phyloP scores from a whole-genome alignment of 2,113 vertebrate genomes.

The Numenius arquata region DNA sequence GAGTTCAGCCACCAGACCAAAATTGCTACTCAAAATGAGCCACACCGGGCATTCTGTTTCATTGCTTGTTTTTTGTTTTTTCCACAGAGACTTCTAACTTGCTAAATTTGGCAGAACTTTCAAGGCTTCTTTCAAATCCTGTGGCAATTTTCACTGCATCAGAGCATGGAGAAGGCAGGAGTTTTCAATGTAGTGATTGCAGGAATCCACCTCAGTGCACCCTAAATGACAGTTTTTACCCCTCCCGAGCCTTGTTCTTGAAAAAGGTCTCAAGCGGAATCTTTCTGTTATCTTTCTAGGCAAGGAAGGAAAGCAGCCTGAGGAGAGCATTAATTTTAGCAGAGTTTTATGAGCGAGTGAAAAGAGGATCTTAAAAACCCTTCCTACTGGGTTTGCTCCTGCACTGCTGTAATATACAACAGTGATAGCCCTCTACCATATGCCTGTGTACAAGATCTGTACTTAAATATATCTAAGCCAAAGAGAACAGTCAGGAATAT shows the following conservation, averaged over 20 bases:
- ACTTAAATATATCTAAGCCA: background rate
- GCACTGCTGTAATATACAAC: background rate
- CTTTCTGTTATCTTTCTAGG: background rate
- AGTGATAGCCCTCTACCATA: rapidly evolving
- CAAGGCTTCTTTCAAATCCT: background rate
- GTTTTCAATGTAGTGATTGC: background rate
- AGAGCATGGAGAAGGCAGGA: background rate
- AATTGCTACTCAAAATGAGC: background rate
- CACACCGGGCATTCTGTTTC: background rate
- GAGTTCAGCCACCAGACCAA: background rate
- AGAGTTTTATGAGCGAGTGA: background rate
- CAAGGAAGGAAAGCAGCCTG: background rate
- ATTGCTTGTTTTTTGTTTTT: background rate
- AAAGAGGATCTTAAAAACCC: background rate
- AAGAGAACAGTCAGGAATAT: background rate
- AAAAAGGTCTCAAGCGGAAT: background rate
- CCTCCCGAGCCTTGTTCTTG: background rate
- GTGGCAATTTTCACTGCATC: background rate
- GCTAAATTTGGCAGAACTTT: background rate
- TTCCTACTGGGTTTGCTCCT: background rate
- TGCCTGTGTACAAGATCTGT: background rate
- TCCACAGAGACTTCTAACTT: background rate
- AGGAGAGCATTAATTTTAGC: background rate
- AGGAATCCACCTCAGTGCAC: background rate
- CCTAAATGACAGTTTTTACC: background rate